A percentile compares a stretch with the other conserved stretches of the same genome.
These are phyloP conservation scores for Stichopus horrens DNA, from an alignment of 53 echinoderm and acorn worm species.

Conservation along the genomic window DNA sequence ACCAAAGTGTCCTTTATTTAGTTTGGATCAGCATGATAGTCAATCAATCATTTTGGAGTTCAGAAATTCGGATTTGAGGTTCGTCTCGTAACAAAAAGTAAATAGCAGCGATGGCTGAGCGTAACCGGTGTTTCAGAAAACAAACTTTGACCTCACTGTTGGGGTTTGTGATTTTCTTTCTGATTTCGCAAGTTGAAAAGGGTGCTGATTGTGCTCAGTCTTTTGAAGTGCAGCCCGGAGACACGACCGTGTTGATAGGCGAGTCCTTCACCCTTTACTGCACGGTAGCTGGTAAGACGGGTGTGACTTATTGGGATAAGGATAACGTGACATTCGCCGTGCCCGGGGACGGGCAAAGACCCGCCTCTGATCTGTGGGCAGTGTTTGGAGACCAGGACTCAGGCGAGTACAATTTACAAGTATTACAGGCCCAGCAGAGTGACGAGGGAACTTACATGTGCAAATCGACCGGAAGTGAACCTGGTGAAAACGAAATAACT, in stretches of 20 bases:
- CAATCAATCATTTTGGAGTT: no score
- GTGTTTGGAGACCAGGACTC: conserved; percentile 69
- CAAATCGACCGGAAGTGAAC: conserved; percentile 49
- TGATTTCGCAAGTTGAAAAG: background rate
- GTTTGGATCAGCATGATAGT: no score
- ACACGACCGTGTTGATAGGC: conserved; percentile 63
- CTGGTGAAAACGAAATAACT: conserved; percentile 51
- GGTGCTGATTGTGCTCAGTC: conserved; percentile 32
- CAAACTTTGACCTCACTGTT: background rate
- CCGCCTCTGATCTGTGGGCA: conserved; percentile 59
- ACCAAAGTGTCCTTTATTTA: no score
- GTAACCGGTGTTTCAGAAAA: background rate
- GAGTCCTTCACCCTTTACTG: conserved; percentile 79
- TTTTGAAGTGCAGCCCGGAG: conserved; percentile 53
- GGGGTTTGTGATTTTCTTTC: background rate
- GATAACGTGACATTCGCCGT: conserved; percentile 58
- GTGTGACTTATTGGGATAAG: conserved; percentile 77
- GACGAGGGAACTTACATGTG: conserved; percentile 73
- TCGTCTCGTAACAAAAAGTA: background rate
- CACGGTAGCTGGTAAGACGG: conserved; percentile 56
- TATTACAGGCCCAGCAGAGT: conserved; percentile 46
- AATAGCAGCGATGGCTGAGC: background rate
- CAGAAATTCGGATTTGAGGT: background rate
- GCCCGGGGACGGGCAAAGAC: conserved; percentile 37
- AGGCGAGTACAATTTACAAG: conserved; percentile 88